A percentile compares a stretch with the other conserved stretches of the same genome.
Evolutionary conservation across 2,113 vertebrate genomes (phyloP).

Genomic region (Galemys pyrenaicus): DNA sequence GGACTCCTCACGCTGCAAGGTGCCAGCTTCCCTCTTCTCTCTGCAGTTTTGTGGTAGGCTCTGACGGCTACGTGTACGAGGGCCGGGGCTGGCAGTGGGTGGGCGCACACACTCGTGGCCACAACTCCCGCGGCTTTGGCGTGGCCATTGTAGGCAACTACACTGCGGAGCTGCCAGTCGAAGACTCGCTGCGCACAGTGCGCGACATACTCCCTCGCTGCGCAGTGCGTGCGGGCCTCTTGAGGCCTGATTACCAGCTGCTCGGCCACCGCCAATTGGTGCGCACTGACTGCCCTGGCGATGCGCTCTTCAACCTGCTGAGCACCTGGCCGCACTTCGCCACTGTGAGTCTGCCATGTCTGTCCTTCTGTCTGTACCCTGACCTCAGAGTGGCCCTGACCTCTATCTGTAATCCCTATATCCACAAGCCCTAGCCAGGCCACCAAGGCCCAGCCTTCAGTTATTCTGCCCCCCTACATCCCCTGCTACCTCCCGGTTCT

Average conservation of each 20-base stretch:
- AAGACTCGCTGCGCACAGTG: slow-evolving; percentile 83
- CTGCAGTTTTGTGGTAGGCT: slow-evolving; percentile 91
- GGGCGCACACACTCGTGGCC: slow-evolving; percentile 91
- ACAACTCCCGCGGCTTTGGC: slow-evolving; percentile 91
- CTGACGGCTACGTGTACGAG: slow-evolving; percentile 92
- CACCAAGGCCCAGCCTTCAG: neutral
- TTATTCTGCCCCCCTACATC: neutral
- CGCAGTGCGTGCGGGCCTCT: slow-evolving; percentile 72
- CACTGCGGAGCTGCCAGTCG: slow-evolving; percentile 78
- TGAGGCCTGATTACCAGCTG: slow-evolving; percentile 83
- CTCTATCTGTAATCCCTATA: neutral
- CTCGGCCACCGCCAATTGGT: slow-evolving; percentile 91
- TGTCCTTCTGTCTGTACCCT: no score
- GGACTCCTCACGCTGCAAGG: fast-evolving
- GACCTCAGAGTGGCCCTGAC: neutral
- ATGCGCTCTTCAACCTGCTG: slow-evolving; percentile 88
- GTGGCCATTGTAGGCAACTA: slow-evolving; percentile 92
- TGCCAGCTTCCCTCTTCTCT: neutral
- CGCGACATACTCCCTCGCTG: slow-evolving; percentile 86
- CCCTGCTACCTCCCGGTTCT: neutral
- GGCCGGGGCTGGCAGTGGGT: slow-evolving; percentile 92
- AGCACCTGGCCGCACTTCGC: slow-evolving; percentile 87
- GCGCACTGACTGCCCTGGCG: slow-evolving; percentile 88
- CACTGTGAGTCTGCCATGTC: slow-evolving; percentile 53
- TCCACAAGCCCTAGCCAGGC: neutral